Conservation (phyloP, 2,113 vertebrate genomes). For the Piaya cayana region DNA sequence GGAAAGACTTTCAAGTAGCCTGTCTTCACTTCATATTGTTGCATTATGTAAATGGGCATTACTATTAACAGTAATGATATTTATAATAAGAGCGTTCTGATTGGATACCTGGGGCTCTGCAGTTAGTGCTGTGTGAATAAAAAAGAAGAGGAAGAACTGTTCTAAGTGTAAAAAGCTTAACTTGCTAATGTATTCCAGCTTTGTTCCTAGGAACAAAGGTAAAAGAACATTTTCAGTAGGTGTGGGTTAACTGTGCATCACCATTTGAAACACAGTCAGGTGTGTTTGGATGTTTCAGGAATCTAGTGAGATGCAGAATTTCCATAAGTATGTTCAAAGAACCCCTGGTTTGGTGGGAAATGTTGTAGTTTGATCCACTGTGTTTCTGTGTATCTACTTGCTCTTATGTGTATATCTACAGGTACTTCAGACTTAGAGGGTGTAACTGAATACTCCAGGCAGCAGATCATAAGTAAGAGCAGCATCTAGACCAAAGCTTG, state of each 20-base stretch:
- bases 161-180: neutral
- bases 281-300: neutral
- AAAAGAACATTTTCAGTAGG: neutral
- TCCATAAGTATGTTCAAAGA: neutral
- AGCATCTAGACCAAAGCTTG: neutral
- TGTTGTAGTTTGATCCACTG: too few species aligned
- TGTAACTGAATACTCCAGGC: neutral
- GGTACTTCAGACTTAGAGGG: neutral
- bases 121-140: neutral
- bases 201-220: neutral
- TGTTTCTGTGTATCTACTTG: too few species aligned
- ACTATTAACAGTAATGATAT: neutral
- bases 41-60: neutral
- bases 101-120: neutral
- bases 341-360: neutral
- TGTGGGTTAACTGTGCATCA: neutral
- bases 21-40: neutral
- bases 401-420: neutral
- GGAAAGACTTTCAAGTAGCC: neutral
- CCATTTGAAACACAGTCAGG: neutral
- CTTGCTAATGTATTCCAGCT: neutral
- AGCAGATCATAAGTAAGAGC: neutral
- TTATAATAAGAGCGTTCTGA: neutral
- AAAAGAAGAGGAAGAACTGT: neutral
- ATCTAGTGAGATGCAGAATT: neutral